Conservation (phyloP, 2,888 invertebrate genomes). For the Ormyrus pomaceus region DNA sequence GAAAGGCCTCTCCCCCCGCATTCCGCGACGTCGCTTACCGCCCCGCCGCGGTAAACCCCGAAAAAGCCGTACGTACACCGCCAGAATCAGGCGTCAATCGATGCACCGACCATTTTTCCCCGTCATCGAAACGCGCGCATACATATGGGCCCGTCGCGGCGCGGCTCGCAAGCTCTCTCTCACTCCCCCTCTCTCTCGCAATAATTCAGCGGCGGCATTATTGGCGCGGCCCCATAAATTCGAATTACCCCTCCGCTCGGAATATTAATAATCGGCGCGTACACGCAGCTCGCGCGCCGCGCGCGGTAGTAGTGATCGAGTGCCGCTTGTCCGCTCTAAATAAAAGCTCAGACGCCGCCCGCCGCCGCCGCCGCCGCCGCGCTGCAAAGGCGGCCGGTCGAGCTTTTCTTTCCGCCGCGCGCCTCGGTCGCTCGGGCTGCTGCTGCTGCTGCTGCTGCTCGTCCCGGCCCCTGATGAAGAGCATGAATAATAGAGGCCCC, state of each 20-base stretch:
- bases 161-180: not conserved
- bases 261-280: conserved; percentile 61
- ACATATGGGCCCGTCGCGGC: not conserved
- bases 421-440: not conserved
- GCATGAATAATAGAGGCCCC: conserved; percentile 29
- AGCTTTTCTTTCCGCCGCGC: conserved; percentile 2
- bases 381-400: no score
- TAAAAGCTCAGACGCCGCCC: not conserved
- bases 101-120: not conserved
- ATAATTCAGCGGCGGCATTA: conserved; percentile 62
- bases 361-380: no score
- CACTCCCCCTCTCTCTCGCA: conserved; percentile 2
- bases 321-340: not conserved
- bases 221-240: conserved; percentile 64
- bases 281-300: not conserved
- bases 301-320: not conserved
- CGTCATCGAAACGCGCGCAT: not conserved
- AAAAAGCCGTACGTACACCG: not conserved
- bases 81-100: conserved; percentile 24
- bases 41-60: no score
- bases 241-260: conserved; percentile 60
- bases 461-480: conserved; percentile 12
- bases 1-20: no score
- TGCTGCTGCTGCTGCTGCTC: no score
- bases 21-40: no score